Evolutionary conservation across 2,113 vertebrate genomes (phyloP).

Genomic region (Prionailurus bengalensis): DNA sequence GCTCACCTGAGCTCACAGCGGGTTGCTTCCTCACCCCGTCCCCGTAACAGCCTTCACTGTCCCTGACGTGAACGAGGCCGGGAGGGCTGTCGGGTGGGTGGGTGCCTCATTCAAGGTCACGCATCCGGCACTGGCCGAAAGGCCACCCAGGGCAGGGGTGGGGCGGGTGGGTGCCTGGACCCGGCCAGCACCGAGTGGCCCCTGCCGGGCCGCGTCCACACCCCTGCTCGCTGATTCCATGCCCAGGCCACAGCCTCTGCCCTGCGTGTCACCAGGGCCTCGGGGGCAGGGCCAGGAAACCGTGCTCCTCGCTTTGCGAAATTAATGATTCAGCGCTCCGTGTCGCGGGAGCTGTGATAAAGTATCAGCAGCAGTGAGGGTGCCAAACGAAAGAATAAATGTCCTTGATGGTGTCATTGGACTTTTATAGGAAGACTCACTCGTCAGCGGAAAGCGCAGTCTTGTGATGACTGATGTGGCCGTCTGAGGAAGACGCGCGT

Average conservation of each 20-base stretch:
- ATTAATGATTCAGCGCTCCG: constrained; percentile 81
- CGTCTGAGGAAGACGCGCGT: constrained; percentile 72
- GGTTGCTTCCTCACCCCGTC: not conserved
- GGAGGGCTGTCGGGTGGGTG: not conserved
- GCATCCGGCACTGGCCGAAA: accelerated
- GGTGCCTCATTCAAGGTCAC: too few species aligned
- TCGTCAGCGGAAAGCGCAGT: constrained; percentile 84
- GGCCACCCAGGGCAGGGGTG: accelerated
- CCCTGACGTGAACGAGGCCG: not conserved
- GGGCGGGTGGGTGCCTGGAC: not conserved
- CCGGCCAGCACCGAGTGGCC: too few species aligned
- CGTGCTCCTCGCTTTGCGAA: constrained; percentile 71
- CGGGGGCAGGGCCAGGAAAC: constrained; percentile 11
- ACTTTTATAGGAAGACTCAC: constrained; percentile 85
- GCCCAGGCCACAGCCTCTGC: not conserved
- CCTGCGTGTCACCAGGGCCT: not conserved
- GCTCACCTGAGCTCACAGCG: too few species aligned
- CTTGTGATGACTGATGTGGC: constrained; percentile 81
- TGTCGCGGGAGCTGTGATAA: constrained; percentile 81
- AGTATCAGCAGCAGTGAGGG: constrained; percentile 71
- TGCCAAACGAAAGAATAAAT: constrained; percentile 74
- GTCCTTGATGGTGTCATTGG: constrained; percentile 84
- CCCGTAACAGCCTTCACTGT: accelerated
- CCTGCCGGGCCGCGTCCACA: accelerated
- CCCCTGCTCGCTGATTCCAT: not conserved